Evolutionary conservation across 30 jellyfish, hydroid and myxozoan species (phyloP).

Genomic region (Sanderia malayensis): DNA sequence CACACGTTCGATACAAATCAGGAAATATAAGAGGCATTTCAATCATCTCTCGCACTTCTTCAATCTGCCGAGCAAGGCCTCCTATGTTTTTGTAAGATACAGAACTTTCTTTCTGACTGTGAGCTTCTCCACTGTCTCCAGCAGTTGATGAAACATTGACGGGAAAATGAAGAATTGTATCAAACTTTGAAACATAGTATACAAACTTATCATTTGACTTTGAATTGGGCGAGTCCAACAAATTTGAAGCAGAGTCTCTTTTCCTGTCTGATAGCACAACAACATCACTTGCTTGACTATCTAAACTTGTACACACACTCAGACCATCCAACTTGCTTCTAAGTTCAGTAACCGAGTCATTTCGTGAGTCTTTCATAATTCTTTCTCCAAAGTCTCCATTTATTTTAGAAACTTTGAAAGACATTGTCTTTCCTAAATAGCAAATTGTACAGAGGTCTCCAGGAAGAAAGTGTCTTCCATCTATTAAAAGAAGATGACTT

Average conservation of each 20-base stretch:
- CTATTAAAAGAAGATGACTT: not conserved
- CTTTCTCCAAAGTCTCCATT: conserved; percentile 19
- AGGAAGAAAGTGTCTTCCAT: conserved; percentile 4
- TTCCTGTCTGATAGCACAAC: not conserved
- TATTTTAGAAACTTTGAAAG: not conserved
- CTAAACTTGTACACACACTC: not conserved
- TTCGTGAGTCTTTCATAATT: not conserved
- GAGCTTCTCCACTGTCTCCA: not conserved
- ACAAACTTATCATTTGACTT: not conserved
- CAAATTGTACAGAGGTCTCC: conserved; percentile 4
- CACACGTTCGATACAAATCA: not conserved
- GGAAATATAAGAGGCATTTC: conserved; percentile 26
- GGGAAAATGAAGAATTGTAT: not conserved
- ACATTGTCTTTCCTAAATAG: not conserved
- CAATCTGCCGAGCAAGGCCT: conserved; percentile 3
- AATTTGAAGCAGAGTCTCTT: not conserved
- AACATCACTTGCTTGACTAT: not conserved
- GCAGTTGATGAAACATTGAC: not conserved
- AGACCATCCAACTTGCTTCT: not conserved
- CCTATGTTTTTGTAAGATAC: conserved; percentile 32
- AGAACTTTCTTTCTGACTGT: not conserved
- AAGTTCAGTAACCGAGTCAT: not conserved
- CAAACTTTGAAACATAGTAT: not conserved
- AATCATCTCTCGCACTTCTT: conserved; percentile 13
- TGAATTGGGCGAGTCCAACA: not conserved